These are phyloP conservation scores for Trichechus manatus DNA, from an alignment of 2,113 vertebrate species.

Conservation along the genomic window DNA sequence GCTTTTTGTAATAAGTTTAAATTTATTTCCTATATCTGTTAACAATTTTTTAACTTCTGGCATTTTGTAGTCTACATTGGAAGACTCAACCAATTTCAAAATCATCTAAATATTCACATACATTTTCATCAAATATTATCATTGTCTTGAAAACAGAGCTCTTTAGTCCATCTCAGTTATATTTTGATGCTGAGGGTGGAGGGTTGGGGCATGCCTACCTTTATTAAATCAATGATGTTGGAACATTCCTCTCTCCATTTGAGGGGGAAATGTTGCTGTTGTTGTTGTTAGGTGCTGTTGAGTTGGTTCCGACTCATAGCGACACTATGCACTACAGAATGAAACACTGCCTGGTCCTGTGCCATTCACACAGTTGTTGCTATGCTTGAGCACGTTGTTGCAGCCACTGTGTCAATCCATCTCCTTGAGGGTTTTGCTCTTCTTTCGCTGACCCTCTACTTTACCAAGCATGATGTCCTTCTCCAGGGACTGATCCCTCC, in stretches of 20 bases:
- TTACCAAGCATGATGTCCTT: too few species aligned
- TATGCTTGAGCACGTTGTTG: too few species aligned
- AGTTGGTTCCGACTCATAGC: too few species aligned
- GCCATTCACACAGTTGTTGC: too few species aligned
- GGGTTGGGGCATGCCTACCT: not conserved
- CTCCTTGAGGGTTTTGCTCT: too few species aligned
- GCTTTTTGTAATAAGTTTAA: not conserved
- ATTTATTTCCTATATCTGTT: not conserved
- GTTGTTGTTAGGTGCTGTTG: too few species aligned
- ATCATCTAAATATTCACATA: not conserved
- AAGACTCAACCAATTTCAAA: slow-evolving; percentile 2
- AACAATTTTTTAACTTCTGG: not conserved
- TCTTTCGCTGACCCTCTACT: too few species aligned
- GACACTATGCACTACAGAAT: too few species aligned
- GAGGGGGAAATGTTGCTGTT: not conserved
- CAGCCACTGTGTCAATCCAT: too few species aligned
- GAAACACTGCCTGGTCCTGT: too few species aligned
- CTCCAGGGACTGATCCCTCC: too few species aligned
- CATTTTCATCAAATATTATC: not conserved
- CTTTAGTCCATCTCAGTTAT: not conserved
- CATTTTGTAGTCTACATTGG: not conserved
- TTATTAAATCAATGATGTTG: not conserved
- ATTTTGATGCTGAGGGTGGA: not conserved
- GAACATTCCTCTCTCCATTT: not conserved
- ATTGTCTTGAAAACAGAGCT: not conserved